These are phyloP conservation scores for Mesoclemmys tuberculata DNA, from an alignment of 2,113 vertebrate genomes.

Conservation along the genomic window DNA sequence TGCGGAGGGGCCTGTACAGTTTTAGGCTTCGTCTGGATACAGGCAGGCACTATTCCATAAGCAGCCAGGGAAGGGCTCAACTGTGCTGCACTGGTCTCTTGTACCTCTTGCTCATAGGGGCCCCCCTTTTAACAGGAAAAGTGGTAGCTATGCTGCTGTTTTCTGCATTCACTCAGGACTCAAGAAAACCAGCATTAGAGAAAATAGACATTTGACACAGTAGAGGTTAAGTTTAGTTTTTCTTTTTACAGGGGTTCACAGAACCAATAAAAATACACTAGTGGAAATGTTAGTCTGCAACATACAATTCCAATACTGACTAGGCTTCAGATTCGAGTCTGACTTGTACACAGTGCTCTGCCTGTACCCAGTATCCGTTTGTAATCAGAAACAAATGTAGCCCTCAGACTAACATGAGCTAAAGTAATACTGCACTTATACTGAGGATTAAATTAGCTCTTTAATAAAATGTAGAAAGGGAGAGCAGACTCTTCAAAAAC, in stretches of 20 bases:
- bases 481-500: slow-evolving; percentile 1
- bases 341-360: background rate
- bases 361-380: background rate
- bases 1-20: rapidly evolving
- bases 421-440: background rate
- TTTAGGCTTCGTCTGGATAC: rapidly evolving
- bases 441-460: background rate
- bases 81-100: background rate
- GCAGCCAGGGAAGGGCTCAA: background rate
- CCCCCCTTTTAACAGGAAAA: no score
- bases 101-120: rapidly evolving
- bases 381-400: background rate
- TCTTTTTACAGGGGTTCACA: slow-evolving; percentile 76
- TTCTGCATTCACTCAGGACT: background rate
- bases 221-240: slow-evolving; percentile 77
- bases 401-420: background rate
- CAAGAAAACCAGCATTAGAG: background rate
- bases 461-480: background rate
- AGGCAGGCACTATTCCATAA: rapidly evolving
- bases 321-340: slow-evolving; percentile 51
- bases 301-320: slow-evolving; percentile 68
- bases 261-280: slow-evolving; percentile 78
- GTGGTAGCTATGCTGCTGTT: no score
- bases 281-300: slow-evolving; percentile 64
- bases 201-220: rapidly evolving